A percentile compares a stretch with the other conserved stretches of the same genome.
Conservation (phyloP, 2,113 vertebrate genomes). For the Pantherophis guttatus region DNA sequence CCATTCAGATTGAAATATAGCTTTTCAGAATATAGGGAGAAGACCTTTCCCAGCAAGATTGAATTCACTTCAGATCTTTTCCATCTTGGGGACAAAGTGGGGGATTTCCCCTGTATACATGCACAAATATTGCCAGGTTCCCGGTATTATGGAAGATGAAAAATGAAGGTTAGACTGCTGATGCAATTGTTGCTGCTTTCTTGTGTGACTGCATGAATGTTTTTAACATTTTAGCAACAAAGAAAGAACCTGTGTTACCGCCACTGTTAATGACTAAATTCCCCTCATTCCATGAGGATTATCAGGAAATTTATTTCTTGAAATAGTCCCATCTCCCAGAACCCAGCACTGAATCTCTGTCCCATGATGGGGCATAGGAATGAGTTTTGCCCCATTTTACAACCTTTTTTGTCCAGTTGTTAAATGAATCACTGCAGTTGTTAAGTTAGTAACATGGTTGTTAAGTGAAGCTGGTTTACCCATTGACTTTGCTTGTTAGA, state of each 20-base stretch:
- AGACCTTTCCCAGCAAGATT: neutral
- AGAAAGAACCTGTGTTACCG: neutral
- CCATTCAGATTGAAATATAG: neutral
- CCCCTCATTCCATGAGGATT: neutral
- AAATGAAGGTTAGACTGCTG: neutral
- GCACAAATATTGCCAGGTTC: neutral
- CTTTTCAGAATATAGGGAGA: neutral
- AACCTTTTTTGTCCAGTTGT: neutral
- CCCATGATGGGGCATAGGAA: neutral
- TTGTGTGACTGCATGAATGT: neutral
- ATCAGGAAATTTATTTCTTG: neutral
- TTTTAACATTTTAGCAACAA: neutral
- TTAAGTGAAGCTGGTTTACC: neutral
- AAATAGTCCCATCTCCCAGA: neutral
- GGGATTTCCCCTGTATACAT: neutral
- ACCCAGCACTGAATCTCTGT: neutral
- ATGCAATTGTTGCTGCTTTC: neutral
- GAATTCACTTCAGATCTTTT: neutral
- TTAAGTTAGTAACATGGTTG: neutral
- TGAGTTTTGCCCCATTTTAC: neutral
- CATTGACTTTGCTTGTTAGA: neutral
- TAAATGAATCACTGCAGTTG: neutral
- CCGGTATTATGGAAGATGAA: neutral
- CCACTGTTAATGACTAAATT: neutral
- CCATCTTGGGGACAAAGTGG: neutral